Conservation (phyloP, 2,888 invertebrate species). For the Euproctis similis region DNA sequence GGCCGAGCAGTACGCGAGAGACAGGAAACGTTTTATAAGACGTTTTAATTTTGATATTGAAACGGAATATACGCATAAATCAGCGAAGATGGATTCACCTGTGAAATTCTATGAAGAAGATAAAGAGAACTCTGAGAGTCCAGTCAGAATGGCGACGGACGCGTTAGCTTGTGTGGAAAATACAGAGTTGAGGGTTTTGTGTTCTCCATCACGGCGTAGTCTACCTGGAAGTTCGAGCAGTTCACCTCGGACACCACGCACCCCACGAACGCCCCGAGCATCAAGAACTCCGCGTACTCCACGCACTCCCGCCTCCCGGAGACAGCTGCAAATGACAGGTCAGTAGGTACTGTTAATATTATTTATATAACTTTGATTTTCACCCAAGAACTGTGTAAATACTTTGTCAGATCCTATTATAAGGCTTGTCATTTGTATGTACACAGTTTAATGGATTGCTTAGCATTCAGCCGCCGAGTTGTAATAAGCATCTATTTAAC, state of each 20-base stretch:
- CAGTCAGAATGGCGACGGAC: slow-evolving; percentile 50
- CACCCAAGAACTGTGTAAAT: too few species aligned
- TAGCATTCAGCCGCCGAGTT: slow-evolving; percentile 29
- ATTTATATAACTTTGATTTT: too few species aligned
- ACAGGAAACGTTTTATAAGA: slow-evolving; percentile 74
- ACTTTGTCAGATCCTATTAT: too few species aligned
- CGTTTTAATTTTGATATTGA: slow-evolving; percentile 78
- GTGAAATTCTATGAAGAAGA: slow-evolving; percentile 63
- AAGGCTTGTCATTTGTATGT: too few species aligned
- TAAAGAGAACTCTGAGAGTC: slow-evolving; percentile 51
- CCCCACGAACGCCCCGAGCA: slow-evolving; percentile 62
- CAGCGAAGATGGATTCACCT: slow-evolving; percentile 58
- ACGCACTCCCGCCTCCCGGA: slow-evolving; percentile 63
- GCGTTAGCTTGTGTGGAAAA: slow-evolving; percentile 60
- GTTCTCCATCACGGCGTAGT: slow-evolving; percentile 57
- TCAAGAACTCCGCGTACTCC: slow-evolving; percentile 64
- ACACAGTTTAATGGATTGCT: too few species aligned
- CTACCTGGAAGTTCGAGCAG: slow-evolving; percentile 43
- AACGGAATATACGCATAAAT: slow-evolving; percentile 56
- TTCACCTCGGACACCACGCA: slow-evolving; percentile 53
- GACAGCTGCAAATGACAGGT: slow-evolving; percentile 74
- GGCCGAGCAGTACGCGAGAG: slow-evolving; percentile 75
- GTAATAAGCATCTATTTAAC: too few species aligned
- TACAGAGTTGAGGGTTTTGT: slow-evolving; percentile 55
- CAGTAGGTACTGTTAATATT: too few species aligned